Conservation (phyloP, 2,113 vertebrate genomes). For the Python bivittatus region DNA sequence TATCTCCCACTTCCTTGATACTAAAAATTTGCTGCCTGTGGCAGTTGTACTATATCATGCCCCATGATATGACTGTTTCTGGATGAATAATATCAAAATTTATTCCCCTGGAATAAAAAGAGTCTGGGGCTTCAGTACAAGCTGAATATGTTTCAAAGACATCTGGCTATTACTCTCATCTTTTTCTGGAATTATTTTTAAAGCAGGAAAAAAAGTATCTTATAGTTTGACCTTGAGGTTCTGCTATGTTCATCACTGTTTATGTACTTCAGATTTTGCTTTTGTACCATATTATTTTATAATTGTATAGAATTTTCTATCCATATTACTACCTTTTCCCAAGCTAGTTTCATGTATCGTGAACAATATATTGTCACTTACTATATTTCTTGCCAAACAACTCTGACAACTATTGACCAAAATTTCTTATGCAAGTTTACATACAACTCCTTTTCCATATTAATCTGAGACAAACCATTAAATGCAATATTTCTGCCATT, state of each 20-base stretch:
- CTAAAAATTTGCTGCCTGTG: not conserved
- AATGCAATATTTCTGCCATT: slow-evolving; percentile 69
- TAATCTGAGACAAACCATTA: slow-evolving; percentile 69
- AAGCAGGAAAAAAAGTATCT: not conserved
- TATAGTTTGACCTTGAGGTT: not conserved
- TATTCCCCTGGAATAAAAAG: not conserved
- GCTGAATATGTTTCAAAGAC: not conserved
- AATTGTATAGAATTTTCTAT: slow-evolving; percentile 31
- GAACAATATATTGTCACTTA: slow-evolving; percentile 53
- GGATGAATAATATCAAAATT: not conserved
- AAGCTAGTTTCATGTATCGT: slow-evolving; percentile 50
- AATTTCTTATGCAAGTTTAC: slow-evolving; percentile 56
- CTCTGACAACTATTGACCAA: slow-evolving; percentile 63
- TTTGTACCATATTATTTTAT: slow-evolving; percentile 2
- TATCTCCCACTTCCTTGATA: not conserved
- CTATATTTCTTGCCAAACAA: slow-evolving; percentile 61
- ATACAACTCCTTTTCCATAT: slow-evolving; percentile 61
- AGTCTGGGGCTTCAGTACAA: not conserved
- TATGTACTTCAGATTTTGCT: not conserved
- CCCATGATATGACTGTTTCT: not conserved
- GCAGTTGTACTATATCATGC: not conserved
- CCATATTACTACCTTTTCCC: slow-evolving; percentile 44
- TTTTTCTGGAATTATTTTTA: not conserved
- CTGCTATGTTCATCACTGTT: not conserved
- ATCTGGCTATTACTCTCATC: not conserved